Conservation (phyloP, 2,888 invertebrate species). For the Aleiodes alternator region DNA sequence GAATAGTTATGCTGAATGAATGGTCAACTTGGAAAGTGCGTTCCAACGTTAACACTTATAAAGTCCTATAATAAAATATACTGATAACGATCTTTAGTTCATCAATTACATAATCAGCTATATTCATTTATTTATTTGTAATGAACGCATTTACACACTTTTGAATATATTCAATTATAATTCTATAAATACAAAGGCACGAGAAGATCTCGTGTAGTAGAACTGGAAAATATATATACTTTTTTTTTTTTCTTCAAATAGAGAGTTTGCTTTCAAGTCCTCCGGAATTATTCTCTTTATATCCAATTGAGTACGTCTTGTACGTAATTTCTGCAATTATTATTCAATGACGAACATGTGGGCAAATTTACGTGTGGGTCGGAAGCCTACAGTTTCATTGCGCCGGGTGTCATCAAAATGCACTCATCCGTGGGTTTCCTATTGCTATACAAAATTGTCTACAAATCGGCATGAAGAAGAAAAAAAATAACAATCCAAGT, state of each 20-base stretch:
- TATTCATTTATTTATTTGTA: too few species aligned
- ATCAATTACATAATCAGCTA: too few species aligned
- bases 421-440: conserved; percentile 12
- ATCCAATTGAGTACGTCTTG: conserved; percentile 30
- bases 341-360: conserved; percentile 62
- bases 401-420: conserved; percentile 54
- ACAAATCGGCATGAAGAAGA: neutral
- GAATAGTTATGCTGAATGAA: conserved; percentile 31
- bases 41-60: conserved; percentile 20
- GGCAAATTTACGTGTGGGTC: conserved; percentile 62
- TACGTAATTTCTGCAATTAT: conserved; percentile 53
- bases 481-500: neutral
- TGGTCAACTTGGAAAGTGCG: conserved; percentile 34
- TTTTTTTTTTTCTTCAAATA: too few species aligned
- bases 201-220: too few species aligned
- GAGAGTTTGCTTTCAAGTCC: neutral
- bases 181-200: too few species aligned
- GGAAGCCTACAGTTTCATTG: conserved; percentile 54
- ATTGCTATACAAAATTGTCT: too few species aligned
- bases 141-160: neutral
- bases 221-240: too few species aligned
- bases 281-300: conserved; percentile 18
- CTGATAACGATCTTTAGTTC: too few species aligned
- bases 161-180: too few species aligned
- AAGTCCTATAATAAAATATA: conserved; percentile 1